Evolutionary conservation across 2,797 vertebrate genomes (phyloP).

Genomic region (Lutjanus argentimaculatus): DNA sequence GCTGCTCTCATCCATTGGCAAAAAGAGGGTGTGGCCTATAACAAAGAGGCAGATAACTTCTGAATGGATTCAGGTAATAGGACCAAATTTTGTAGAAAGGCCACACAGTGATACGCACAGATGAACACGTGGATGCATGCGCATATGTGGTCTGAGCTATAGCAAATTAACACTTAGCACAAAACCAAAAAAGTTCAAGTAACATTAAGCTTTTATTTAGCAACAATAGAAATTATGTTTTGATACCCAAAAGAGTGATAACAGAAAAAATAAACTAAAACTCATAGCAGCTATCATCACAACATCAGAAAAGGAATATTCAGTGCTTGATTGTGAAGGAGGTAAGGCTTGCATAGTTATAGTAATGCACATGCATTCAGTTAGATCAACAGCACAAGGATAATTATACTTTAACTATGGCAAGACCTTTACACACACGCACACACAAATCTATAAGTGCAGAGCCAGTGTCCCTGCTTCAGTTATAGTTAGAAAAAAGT

Average conservation of each 20-base stretch:
- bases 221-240: conserved; percentile 89
- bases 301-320: conserved; percentile 51
- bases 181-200: conserved; percentile 16
- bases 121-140: no score
- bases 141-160: no score
- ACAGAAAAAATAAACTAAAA: conserved; percentile 67
- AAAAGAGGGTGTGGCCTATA: no score
- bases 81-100: no score
- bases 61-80: no score
- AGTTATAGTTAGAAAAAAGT: conserved; percentile 39
- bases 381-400: conserved; percentile 43
- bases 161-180: no score
- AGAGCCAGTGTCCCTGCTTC: conserved; percentile 39
- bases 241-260: conserved; percentile 81
- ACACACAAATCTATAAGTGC: conserved; percentile 39
- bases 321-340: conserved; percentile 60
- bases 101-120: no score
- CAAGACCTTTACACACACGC: conserved; percentile 45
- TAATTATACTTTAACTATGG: conserved; percentile 46
- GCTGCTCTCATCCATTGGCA: no score
- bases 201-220: conserved; percentile 92
- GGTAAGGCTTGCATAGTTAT: conserved; percentile 80
- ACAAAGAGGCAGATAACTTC: no score
- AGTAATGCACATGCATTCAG: conserved; percentile 71
- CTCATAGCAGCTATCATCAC: conserved; percentile 42